phyloP scores from a whole-genome alignment of 2,888 invertebrate genomes.

The Chironomus riparius region DNA sequence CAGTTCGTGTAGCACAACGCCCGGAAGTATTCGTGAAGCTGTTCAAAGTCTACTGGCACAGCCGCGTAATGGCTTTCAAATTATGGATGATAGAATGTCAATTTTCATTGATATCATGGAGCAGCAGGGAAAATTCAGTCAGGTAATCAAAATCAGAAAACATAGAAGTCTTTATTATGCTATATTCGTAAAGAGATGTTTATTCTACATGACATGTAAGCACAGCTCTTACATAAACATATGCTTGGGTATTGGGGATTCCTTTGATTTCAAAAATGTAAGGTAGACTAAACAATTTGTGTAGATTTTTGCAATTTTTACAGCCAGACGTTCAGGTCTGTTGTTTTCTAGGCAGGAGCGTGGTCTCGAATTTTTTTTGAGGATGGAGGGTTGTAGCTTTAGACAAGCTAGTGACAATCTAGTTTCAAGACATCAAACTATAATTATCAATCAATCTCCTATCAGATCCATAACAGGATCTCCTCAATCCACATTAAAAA shows the following conservation, averaged over 20 bases:
- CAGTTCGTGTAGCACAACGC: constrained; percentile 44
- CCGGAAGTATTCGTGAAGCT: constrained; percentile 58
- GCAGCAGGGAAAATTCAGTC: constrained; percentile 70
- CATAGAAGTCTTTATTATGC: neutral
- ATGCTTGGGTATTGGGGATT: neutral
- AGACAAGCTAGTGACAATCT: no score
- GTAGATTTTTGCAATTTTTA: neutral
- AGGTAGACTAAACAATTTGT: neutral
- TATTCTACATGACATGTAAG: neutral
- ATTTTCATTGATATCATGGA: constrained; percentile 75
- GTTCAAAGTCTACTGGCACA: constrained; percentile 58
- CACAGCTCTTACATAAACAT: neutral
- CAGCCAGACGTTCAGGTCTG: no score
- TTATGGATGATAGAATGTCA: constrained; percentile 67
- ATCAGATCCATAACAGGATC: no score
- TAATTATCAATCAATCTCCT: no score
- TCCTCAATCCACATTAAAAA: no score
- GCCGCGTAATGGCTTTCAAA: constrained; percentile 64
- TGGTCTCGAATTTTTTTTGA: no score
- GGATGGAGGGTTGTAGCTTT: no score
- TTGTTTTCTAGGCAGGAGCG: no score
- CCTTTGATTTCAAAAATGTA: neutral
- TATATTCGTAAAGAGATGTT: neutral
- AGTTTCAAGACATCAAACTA: no score
- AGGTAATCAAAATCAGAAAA: constrained; percentile 47